A percentile compares a stretch with the other conserved stretches of the same genome.
These are phyloP conservation scores for Eurypyga helias DNA, from an alignment of 2,113 vertebrate genomes.

Conservation along the genomic window DNA sequence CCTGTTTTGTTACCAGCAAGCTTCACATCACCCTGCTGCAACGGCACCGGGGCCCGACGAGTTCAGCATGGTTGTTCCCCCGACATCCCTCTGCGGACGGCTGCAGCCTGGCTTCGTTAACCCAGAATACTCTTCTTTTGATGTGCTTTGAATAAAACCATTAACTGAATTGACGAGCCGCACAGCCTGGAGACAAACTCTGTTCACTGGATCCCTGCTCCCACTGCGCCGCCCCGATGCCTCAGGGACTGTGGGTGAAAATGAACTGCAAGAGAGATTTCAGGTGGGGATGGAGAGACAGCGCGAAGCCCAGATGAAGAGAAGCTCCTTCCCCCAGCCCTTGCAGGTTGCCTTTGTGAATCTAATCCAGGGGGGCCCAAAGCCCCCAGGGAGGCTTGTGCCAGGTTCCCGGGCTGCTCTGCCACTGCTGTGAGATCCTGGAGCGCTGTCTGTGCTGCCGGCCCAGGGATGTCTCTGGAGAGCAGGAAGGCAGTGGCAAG, in stretches of 20 bases:
- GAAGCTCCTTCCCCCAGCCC: neutral
- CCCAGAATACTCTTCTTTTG: neutral
- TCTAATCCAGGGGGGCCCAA: neutral
- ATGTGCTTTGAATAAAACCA: constrained; percentile 35
- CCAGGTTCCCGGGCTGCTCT: neutral
- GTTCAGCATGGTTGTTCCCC: neutral
- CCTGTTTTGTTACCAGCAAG: neutral
- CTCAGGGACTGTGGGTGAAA: accelerated
- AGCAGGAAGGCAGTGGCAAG: neutral
- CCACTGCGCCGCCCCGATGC: accelerated
- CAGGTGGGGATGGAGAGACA: neutral
- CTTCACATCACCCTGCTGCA: neutral
- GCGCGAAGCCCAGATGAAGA: neutral
- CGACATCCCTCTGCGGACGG: neutral
- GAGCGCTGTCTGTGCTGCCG: neutral
- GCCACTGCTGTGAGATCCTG: neutral
- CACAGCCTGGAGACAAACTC: neutral
- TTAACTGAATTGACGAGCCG: neutral
- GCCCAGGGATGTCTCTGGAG: neutral
- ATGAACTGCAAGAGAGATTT: neutral
- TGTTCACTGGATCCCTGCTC: neutral
- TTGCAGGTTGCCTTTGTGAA: neutral
- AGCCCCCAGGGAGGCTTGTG: accelerated
- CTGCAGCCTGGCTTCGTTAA: neutral
- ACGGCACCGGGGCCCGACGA: accelerated